Conservation (phyloP, 2,888 invertebrate genomes). For the Conops quadrifasciatus region DNA sequence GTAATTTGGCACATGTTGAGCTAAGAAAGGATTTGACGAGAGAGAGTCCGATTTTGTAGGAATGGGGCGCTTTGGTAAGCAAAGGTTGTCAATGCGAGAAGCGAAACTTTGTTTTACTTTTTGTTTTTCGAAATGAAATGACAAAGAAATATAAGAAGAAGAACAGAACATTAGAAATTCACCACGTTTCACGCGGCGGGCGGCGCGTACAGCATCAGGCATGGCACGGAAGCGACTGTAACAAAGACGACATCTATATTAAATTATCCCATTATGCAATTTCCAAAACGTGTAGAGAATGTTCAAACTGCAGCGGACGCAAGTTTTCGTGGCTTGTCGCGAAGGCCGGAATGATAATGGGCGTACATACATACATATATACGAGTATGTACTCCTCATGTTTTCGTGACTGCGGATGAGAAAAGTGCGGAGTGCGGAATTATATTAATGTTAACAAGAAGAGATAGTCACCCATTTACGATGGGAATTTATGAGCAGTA, state of each 20-base stretch:
- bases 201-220: background rate
- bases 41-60: background rate
- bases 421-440: background rate
- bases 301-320: constrained; percentile 21
- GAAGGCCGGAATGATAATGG: background rate
- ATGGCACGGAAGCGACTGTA: constrained; percentile 2
- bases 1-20: constrained; percentile 14
- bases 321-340: background rate
- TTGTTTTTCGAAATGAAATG: constrained; percentile 2
- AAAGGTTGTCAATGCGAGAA: constrained; percentile 26
- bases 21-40: constrained; percentile 18
- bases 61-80: constrained; percentile 5
- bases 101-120: constrained; percentile 29
- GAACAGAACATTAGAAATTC: constrained; percentile 28
- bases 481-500: too few relatives aligned
- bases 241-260: constrained; percentile 49
- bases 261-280: constrained; percentile 56
- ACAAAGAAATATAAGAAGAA: constrained; percentile 10
- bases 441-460: constrained; percentile 22
- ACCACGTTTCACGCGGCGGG: constrained; percentile 17
- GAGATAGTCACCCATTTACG: background rate
- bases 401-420: constrained; percentile 3
- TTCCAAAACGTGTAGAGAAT: constrained; percentile 53
- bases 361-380: too few relatives aligned
- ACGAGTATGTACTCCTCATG: background rate